Evolutionary conservation across 1,140 invertebrate genomes (phyloP), one percentile per base, ranked within the genome.

Genomic region (Batillaria attramentaria): DNA sequence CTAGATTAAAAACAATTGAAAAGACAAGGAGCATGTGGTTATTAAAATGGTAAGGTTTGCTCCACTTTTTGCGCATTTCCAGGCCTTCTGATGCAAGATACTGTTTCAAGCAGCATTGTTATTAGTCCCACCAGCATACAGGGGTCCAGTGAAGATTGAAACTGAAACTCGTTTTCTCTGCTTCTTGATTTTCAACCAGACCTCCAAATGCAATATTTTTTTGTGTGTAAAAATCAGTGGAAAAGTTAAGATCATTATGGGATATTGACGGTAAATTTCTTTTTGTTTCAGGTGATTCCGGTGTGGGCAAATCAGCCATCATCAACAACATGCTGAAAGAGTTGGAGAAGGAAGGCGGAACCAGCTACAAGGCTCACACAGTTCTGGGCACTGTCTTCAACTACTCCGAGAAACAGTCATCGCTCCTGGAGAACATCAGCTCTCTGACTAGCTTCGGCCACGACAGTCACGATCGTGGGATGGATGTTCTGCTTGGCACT

Each of bases 271-370:
- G n/a, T n/a, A n/a, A n/a, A n/a, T n/a, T n/a, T n/a, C n/a, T n/a
- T n/a, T 31, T 33, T 62, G 28, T 33, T 75, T 75, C 73, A 91
- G 90, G 90, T 79, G 90, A 91, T 37, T 89, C 89, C 74, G 91
- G 91, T 57, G 88, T 91, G 42, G 91, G 91, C 2, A 91, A 91
- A 78, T 88, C 89, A n/a, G 87, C 88, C 28, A 84, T 91, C 20
- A 87, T 91, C 28, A 85, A 88, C 65, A 80, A 90, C 81, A 87
- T 90, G 81, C 77, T 91, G 60, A 86, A 86, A 79, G 81, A 81
- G 35, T 81, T 91, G 13, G 81, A 83, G 42, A 87, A 87, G 81
- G 89, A 91, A 28, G 88, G 88, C 24, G 88, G 88, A 4, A 86
- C 87, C 2, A 81, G 85, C 10, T 84, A 81, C 31, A 89, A 89